Conservation (phyloP, 2,797 vertebrate genomes). For the Sebastes trivittatus region DNA sequence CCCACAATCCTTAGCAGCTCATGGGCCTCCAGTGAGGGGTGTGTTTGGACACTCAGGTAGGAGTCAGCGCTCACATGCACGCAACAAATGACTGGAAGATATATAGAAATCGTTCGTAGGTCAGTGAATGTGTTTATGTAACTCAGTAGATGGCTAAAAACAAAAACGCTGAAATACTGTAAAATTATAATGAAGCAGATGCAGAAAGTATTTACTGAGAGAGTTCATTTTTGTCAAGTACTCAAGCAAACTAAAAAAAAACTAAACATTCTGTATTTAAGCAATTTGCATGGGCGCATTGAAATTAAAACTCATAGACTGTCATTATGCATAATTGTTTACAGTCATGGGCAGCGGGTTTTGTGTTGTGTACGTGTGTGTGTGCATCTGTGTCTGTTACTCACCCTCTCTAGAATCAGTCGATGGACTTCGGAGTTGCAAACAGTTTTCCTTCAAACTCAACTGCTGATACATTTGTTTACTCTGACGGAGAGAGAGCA, state of each 20-base stretch:
- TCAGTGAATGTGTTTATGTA: background rate
- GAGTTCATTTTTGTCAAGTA: conserved; percentile 8
- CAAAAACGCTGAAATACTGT: background rate
- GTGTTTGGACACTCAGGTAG: conserved; percentile 92
- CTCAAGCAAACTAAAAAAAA: background rate
- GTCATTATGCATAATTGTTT: conserved; percentile 28
- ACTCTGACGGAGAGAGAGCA: conserved; percentile 78
- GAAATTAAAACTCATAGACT: conserved; percentile 23
- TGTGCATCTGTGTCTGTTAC: conserved; percentile 36
- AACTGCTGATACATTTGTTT: conserved; percentile 94
- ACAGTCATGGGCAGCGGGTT: background rate
- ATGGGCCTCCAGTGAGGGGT: conserved; percentile 87
- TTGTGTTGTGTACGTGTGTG: background rate
- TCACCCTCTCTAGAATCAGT: conserved; percentile 91
- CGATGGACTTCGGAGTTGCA: conserved; percentile 85
- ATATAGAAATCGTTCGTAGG: background rate
- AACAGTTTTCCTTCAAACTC: conserved; percentile 94
- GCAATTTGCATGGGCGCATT: conserved; percentile 19
- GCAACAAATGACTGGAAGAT: conserved; percentile 88
- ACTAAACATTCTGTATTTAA: background rate
- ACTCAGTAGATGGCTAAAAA: background rate
- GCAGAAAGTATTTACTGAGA: background rate
- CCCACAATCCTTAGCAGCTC: conserved; percentile 91
- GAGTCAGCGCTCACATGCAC: conserved; percentile 94
- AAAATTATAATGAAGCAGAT: background rate